Evolutionary conservation across 2,888 invertebrate species (phyloP).

Genomic region (Drosophila acutilabella): DNA sequence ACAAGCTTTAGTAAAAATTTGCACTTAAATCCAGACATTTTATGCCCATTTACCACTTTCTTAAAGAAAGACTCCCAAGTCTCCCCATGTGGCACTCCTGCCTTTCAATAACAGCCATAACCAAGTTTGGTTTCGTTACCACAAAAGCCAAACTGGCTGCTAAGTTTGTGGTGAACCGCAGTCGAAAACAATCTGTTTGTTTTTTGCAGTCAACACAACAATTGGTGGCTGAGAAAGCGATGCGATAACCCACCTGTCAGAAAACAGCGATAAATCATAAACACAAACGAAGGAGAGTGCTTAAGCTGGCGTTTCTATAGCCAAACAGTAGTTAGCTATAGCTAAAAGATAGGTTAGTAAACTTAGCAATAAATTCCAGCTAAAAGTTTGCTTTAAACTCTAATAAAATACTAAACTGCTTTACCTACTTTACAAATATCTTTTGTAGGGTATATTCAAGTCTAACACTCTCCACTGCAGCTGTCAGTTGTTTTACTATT

Average conservation of each 20-base stretch:
- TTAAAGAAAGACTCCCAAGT: no score
- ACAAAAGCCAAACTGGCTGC: constrained; percentile 6
- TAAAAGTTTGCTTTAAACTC: neutral
- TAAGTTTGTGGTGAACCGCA: constrained; percentile 25
- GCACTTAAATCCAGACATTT: no score
- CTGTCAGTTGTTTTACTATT: neutral
- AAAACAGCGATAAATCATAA: constrained; percentile 13
- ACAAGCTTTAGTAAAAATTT: no score
- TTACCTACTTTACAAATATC: no score
- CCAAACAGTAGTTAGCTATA: neutral
- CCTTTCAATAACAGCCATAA: no score
- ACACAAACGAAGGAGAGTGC: neutral
- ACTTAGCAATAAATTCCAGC: no score
- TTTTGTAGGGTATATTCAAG: neutral
- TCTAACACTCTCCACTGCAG: neutral
- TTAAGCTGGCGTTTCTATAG: neutral
- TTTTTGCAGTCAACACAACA: constrained; percentile 16
- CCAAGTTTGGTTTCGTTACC: neutral
- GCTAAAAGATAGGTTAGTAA: no score
- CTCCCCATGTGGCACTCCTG: no score
- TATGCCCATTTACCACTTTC: no score
- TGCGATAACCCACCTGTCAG: constrained; percentile 6
- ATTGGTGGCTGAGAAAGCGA: constrained; percentile 7
- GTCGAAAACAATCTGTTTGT: constrained; percentile 3
- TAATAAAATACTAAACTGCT: no score